Percentiles rank a stretch among this genome's conserved stretches.
Conservation (phyloP, 2,113 vertebrate species). For the Cyphomyrus plagiostoma region DNA sequence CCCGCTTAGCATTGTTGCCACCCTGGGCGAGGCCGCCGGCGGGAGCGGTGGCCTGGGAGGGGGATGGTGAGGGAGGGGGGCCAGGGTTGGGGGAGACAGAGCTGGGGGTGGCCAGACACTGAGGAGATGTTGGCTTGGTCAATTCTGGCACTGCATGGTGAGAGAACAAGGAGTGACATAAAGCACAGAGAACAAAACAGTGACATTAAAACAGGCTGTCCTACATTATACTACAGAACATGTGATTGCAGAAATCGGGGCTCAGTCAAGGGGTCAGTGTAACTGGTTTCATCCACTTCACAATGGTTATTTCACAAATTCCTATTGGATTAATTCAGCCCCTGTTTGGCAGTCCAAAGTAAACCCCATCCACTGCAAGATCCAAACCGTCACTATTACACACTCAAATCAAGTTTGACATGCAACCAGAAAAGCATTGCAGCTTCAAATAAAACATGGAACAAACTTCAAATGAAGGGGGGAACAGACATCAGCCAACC, state of each 20-base stretch:
- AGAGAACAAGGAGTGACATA: background rate
- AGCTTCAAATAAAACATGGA: background rate
- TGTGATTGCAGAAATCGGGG: background rate
- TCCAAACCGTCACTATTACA: background rate
- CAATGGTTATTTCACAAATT: background rate
- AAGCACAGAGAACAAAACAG: constrained; percentile 1
- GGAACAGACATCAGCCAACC: background rate
- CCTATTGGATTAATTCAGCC: background rate
- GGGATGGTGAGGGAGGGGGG: constrained; percentile 87
- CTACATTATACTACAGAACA: background rate
- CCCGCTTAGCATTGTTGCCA: constrained; percentile 99
- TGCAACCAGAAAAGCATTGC: background rate
- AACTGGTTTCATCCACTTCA: background rate
- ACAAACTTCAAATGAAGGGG: background rate
- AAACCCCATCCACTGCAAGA: background rate
- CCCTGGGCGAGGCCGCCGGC: constrained; percentile 96
- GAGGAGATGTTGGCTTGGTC: constrained; percentile 92
- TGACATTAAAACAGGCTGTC: background rate
- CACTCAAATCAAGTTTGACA: background rate
- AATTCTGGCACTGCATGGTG: constrained; percentile 85
- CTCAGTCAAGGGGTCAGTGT: background rate
- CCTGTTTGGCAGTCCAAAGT: background rate
- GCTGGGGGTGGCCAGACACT: constrained; percentile 70
- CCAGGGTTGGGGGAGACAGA: constrained; percentile 95
- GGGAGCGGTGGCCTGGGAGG: constrained; percentile 69